phyloP scores from a whole-genome alignment of 1,140 invertebrate species.

The Zaprionus capensis region DNA sequence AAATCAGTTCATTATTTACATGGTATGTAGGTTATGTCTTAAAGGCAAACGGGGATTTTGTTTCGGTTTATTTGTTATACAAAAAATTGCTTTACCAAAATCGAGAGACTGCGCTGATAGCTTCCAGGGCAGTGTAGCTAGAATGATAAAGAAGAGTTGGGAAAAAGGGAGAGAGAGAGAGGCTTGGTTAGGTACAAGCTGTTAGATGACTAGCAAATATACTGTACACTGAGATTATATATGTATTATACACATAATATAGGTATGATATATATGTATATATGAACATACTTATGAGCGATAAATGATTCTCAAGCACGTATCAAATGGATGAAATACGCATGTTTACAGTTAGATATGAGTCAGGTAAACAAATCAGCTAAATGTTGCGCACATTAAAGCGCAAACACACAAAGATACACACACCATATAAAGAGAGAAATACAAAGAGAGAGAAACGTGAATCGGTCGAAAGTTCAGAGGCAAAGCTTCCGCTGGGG shows the following conservation, averaged over 20 bases:
- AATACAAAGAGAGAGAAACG: conserved; percentile 9
- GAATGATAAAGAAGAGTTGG: conserved; percentile 62
- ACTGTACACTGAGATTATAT: neutral
- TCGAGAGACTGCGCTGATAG: conserved; percentile 71
- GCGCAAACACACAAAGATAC: conserved; percentile 52
- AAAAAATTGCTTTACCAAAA: conserved; percentile 59
- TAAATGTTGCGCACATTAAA: conserved; percentile 55
- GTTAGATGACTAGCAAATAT: conserved; percentile 1
- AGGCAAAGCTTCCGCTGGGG: conserved; percentile 65
- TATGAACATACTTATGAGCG: conserved; percentile 10
- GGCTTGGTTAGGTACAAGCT: conserved; percentile 52
- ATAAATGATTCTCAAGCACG: neutral
- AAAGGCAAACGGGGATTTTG: conserved; percentile 9
- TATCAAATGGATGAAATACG: conserved; percentile 25
- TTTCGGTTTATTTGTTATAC: conserved; percentile 29
- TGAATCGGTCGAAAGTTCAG: conserved; percentile 60
- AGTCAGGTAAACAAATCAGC: conserved; percentile 50
- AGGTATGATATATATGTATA: neutral
- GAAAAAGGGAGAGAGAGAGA: conserved; percentile 18
- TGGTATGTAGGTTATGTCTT: neutral
- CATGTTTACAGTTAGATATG: conserved; percentile 23
- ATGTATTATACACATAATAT: conserved; percentile 38
- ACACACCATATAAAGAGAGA: neutral
- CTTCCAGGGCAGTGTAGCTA: conserved; percentile 69
- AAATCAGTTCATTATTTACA: conserved; percentile 25